Evolutionary conservation across 1,140 invertebrate species (phyloP).

Genomic region (Tetramorium parvispinum): DNA sequence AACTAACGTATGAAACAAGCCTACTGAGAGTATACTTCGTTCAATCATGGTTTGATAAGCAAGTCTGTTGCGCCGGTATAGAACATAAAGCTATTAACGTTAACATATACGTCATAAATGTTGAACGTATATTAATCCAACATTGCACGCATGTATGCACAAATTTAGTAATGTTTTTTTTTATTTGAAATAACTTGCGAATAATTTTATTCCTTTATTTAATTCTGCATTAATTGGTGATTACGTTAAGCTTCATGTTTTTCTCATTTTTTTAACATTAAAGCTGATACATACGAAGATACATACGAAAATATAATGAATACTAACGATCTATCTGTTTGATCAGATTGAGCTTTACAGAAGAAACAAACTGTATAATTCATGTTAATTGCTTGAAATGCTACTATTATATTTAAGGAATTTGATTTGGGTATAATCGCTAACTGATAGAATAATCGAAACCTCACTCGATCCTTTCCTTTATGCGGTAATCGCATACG

Average conservation of each 20-base stretch:
- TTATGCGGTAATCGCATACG: slow-evolving; percentile 39
- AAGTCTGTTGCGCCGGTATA: background rate
- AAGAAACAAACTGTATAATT: background rate
- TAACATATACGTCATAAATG: background rate
- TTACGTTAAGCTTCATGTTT: background rate
- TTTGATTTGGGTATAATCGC: slow-evolving; percentile 38
- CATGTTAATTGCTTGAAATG: slow-evolving; percentile 15
- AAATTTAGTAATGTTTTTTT: background rate
- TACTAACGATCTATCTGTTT: background rate
- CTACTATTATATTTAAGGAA: slow-evolving; percentile 44
- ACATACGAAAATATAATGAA: background rate
- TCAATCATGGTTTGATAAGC: background rate
- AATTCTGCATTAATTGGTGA: background rate
- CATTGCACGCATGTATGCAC: background rate
- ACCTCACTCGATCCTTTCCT: background rate
- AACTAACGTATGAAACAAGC: background rate
- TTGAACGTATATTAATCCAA: background rate
- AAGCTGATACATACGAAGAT: background rate
- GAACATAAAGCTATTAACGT: background rate
- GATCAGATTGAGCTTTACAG: background rate
- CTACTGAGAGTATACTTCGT: background rate
- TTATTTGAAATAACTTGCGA: background rate
- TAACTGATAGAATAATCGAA: background rate
- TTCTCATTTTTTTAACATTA: background rate
- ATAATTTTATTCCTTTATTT: background rate